Percentiles rank a stretch among this genome's conserved stretches.
These are phyloP conservation scores for Notothenia coriiceps DNA, from an alignment of 2,113 vertebrate genomes.

Conservation along the genomic window DNA sequence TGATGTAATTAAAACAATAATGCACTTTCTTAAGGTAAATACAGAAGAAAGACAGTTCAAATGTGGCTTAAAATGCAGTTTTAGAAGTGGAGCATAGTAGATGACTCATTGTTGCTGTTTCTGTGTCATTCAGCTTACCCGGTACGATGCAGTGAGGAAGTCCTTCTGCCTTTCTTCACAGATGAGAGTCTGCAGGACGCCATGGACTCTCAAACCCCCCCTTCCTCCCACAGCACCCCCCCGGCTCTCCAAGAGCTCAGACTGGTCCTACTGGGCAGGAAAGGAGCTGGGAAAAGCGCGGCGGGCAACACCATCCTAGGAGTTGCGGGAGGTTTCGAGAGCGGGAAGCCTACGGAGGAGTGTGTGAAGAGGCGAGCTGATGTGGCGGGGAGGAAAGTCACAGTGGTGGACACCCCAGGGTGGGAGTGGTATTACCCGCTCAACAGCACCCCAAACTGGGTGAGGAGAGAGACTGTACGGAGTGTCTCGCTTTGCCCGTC, in stretches of 20 bases:
- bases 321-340: slow-evolving; percentile 64
- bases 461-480: slow-evolving; percentile 77
- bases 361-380: slow-evolving; percentile 74
- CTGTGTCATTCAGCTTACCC: slow-evolving; percentile 64
- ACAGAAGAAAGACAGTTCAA: not conserved
- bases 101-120: slow-evolving; percentile 14
- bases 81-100: not conserved
- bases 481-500: slow-evolving; percentile 79
- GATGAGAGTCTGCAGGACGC: slow-evolving; percentile 64
- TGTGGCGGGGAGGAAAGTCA: slow-evolving; percentile 67
- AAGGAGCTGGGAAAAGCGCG: slow-evolving; percentile 80
- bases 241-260: slow-evolving; percentile 68
- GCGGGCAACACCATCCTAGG: slow-evolving; percentile 80
- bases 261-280: slow-evolving; percentile 82
- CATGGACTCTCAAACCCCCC: slow-evolving; percentile 30
- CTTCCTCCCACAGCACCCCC: not conserved
- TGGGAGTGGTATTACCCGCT: slow-evolving; percentile 86
- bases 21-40: slow-evolving; percentile 5
- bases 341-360: slow-evolving; percentile 81
- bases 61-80: not conserved
- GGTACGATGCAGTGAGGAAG: slow-evolving; percentile 64
- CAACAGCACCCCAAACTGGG: slow-evolving; percentile 83
- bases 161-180: slow-evolving; percentile 66
- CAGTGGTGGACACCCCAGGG: slow-evolving; percentile 83
- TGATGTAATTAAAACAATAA: not conserved